phyloP scores from a whole-genome alignment of 2,797 vertebrate species.

The Trichosurus vulpecula region DNA sequence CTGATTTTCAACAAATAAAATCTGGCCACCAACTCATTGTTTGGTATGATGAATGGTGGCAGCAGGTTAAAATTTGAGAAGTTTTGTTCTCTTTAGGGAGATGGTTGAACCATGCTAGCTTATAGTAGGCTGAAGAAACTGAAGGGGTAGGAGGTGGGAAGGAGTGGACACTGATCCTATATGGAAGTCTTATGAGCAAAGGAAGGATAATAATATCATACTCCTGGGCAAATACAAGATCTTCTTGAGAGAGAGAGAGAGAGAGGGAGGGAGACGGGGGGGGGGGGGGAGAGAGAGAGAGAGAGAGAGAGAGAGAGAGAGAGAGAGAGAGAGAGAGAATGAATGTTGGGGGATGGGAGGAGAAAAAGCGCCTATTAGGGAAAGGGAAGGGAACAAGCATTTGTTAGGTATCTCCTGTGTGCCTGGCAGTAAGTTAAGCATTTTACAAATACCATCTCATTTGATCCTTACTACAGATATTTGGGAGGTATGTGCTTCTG shows the following conservation, averaged over 20 bases:
- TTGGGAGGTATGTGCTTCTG: neutral
- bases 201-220: neutral
- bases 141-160: neutral
- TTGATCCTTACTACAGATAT: neutral
- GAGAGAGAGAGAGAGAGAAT: no score
- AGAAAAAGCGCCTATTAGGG: no score
- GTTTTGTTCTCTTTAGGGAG: neutral
- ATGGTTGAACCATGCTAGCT: neutral
- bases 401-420: neutral
- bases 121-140: neutral
- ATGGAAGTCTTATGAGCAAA: neutral
- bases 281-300: no score
- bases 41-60: neutral
- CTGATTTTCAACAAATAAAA: neutral
- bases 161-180: neutral
- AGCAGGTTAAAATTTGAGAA: neutral
- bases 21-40: neutral
- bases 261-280: no score
- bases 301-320: no score
- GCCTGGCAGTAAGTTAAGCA: neutral
- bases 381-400: neutral
- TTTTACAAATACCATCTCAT: neutral
- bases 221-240: neutral
- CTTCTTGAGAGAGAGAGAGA: no score
- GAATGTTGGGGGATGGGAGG: no score